phyloP scores from a whole-genome alignment of 2,113 vertebrate species.

The Arizona elegans region DNA sequence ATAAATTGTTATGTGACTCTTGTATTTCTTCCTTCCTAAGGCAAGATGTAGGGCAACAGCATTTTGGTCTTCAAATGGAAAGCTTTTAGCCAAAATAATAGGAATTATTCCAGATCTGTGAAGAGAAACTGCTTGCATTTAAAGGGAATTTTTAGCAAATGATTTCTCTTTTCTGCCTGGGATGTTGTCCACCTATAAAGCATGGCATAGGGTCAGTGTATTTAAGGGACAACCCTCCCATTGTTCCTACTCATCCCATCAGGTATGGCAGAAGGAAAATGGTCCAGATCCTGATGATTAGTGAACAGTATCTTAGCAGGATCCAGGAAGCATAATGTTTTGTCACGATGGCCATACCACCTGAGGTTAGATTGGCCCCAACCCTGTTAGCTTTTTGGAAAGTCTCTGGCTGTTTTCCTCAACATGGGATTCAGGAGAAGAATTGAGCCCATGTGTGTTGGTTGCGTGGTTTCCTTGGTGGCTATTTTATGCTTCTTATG shows the following conservation, averaged over 20 bases:
- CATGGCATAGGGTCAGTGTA: not conserved
- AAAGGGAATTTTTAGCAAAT: not conserved
- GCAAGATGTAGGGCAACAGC: not conserved
- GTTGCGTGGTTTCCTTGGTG: not conserved
- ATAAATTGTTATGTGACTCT: not conserved
- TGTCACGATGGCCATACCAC: not conserved
- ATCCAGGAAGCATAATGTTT: not conserved
- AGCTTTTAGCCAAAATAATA: not conserved
- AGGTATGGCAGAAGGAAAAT: not conserved
- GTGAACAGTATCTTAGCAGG: not conserved
- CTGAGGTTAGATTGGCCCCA: not conserved
- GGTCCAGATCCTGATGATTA: not conserved
- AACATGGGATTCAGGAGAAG: not conserved
- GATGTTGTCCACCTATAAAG: not conserved
- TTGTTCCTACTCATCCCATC: not conserved
- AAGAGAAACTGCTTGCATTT: not conserved
- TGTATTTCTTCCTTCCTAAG: not conserved
- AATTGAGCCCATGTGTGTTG: not conserved
- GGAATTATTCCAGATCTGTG: not conserved
- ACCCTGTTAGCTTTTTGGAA: not conserved
- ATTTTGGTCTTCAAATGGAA: not conserved
- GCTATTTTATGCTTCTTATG: no score
- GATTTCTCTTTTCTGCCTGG: not conserved
- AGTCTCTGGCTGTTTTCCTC: not conserved
- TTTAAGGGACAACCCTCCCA: not conserved